phyloP scores from a whole-genome alignment of 2,888 invertebrate species.

The Andrena trimmerana region DNA sequence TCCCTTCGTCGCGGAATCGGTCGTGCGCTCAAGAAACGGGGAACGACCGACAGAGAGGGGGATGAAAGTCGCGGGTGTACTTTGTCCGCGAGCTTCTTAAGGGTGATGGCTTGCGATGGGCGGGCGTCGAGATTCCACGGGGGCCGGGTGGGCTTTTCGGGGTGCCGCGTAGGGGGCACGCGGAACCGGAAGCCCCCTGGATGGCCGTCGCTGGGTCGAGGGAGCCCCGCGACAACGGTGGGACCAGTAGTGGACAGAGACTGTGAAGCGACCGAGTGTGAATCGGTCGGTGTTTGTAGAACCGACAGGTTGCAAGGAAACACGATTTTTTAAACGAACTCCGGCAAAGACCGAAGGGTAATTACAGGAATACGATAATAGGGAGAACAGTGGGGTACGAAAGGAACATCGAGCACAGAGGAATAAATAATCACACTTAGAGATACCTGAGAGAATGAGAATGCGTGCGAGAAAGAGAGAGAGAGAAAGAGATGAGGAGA shows the following conservation, averaged over 20 bases:
- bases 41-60: not conserved
- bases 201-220: not conserved
- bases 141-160: not conserved
- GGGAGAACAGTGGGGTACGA: conserved; percentile 42
- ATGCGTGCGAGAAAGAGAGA: conserved; percentile 17
- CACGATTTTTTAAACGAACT: conserved; percentile 33
- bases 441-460: conserved; percentile 7
- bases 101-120: not conserved
- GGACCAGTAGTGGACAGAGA: conserved; percentile 50
- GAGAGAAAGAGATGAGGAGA: conserved; percentile 9
- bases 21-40: not conserved
- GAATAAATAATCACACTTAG: conserved; percentile 30
- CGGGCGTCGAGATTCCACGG: too few relatives aligned
- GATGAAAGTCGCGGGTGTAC: not conserved
- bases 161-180: not conserved
- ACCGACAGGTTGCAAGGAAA: conserved; percentile 58
- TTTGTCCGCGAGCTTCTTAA: not conserved
- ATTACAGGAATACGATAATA: conserved; percentile 17
- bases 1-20: not conserved
- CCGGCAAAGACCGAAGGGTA: conserved; percentile 17
- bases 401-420: conserved; percentile 55
- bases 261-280: conserved; percentile 31
- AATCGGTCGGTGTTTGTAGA: conserved; percentile 48
- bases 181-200: not conserved
- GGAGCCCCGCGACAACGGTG: not conserved